Conservation (phyloP, 35 echinoderm and acorn worm genomes). For the Hemicentrotus pulcherrimus region DNA sequence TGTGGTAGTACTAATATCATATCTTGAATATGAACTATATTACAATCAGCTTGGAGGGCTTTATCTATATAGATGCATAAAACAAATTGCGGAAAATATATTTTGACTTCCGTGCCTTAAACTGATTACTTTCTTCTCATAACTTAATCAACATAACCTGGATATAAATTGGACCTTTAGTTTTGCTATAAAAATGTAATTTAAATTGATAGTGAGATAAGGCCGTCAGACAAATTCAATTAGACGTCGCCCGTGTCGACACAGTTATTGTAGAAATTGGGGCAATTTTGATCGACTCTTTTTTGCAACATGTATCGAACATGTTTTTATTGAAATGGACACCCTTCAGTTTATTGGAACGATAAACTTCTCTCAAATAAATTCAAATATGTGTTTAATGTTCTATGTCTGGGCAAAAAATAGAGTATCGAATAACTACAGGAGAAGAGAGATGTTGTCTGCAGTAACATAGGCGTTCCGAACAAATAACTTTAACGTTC, state of each 20-base stretch:
- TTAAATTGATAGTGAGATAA: background rate
- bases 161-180: conserved; percentile 12
- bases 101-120: background rate
- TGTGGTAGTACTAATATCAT: background rate
- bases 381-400: background rate
- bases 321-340: background rate
- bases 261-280: background rate
- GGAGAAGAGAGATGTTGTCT: background rate
- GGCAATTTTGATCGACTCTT: conserved; percentile 2
- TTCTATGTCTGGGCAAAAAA: background rate
- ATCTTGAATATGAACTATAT: background rate
- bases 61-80: background rate
- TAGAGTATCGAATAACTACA: background rate
- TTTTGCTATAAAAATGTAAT: conserved; percentile 7
- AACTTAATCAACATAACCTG: background rate
- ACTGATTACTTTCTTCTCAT: background rate
- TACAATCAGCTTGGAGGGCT: background rate
- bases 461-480: background rate
- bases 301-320: background rate
- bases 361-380: background rate
- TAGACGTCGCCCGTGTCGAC: background rate
- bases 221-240: background rate
- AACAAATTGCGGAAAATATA: background rate
- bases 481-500: background rate
- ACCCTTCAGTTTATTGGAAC: background rate